A percentile compares a stretch with the other conserved stretches of the same genome.
Evolutionary conservation across 2,113 vertebrate genomes (phyloP).

Genomic region (pig (Sus scrofa)): DNA sequence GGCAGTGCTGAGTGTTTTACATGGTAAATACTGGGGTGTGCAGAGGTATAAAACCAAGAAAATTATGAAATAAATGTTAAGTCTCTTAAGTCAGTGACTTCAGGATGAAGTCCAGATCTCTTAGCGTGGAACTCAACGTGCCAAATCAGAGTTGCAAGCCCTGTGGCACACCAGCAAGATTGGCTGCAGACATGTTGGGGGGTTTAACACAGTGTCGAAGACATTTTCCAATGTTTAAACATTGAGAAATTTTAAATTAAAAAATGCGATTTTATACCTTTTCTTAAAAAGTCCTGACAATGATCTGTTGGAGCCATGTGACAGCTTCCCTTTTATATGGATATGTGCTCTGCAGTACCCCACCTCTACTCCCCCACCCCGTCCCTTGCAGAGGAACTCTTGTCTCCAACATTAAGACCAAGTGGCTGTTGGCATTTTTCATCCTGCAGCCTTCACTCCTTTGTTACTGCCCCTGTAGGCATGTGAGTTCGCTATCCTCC

Average conservation of each 20-base stretch:
- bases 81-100: constrained; percentile 28
- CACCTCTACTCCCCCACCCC: too few species aligned
- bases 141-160: not conserved
- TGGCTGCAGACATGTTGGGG: constrained; percentile 9
- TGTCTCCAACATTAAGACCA: not conserved
- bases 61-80: constrained; percentile 46
- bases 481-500: not conserved
- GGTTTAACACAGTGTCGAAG: constrained; percentile 32
- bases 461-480: not conserved
- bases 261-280: not conserved
- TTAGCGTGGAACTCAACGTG: not conserved
- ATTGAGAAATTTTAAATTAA: not conserved
- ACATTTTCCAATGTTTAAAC: constrained; percentile 37
- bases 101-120: constrained; percentile 37
- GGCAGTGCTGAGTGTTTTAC: constrained; percentile 24
- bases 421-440: not conserved
- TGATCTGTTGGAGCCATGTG: not conserved
- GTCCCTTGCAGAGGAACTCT: not conserved
- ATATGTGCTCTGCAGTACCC: not conserved
- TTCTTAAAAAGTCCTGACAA: not conserved
- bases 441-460: not conserved
- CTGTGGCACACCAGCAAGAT: not conserved
- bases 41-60: constrained; percentile 59
- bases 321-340: not conserved
- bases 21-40: constrained; percentile 23